These are phyloP conservation scores for Megalonaias nervosa DNA, from an alignment of 1,140 invertebrate species.

Conservation along the genomic window DNA sequence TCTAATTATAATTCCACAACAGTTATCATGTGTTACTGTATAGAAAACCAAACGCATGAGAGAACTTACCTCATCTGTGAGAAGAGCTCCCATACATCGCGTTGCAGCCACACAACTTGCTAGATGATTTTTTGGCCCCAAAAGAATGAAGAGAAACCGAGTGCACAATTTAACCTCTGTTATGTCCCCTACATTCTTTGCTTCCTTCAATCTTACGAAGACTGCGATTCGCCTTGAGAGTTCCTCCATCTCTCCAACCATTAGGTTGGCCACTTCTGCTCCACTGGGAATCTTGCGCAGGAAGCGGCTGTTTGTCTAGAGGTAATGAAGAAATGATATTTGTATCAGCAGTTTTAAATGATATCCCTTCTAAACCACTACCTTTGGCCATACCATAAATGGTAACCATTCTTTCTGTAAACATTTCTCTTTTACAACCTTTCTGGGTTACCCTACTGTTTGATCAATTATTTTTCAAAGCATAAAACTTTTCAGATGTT, in stretches of 20 bases:
- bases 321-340: slow-evolving; percentile 9
- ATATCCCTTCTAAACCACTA: neutral
- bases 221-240: slow-evolving; percentile 36
- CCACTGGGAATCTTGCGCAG: slow-evolving; percentile 92
- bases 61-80: slow-evolving; percentile 85
- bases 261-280: slow-evolving; percentile 96
- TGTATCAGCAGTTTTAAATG: neutral
- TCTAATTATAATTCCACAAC: neutral
- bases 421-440: neutral
- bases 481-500: too few relatives aligned
- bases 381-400: neutral
- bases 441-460: neutral
- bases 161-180: slow-evolving; percentile 96
- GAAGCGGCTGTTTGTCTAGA: slow-evolving; percentile 66
- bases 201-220: slow-evolving; percentile 72
- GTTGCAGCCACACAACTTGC: slow-evolving; percentile 94
- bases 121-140: slow-evolving; percentile 88
- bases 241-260: slow-evolving; percentile 91
- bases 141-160: slow-evolving; percentile 93
- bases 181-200: slow-evolving; percentile 91
- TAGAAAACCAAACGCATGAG: too few relatives aligned
- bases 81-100: slow-evolving; percentile 93
- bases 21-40: too few relatives aligned
- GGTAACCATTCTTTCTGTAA: neutral
- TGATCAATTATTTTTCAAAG: neutral